These are phyloP conservation scores for Ophraella communa DNA, from an alignment of 2,888 invertebrate species.

Conservation along the genomic window DNA sequence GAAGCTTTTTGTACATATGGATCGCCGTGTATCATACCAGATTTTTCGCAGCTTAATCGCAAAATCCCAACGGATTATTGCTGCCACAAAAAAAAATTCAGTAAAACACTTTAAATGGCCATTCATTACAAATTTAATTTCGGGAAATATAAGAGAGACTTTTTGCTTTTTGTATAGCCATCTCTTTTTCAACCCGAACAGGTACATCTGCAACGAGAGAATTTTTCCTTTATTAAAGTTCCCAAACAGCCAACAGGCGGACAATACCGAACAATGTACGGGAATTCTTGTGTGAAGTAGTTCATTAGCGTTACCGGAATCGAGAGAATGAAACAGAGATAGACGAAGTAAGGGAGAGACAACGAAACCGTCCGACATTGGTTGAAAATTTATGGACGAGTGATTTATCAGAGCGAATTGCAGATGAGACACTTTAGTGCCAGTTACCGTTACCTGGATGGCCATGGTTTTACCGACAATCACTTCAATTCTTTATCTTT, in stretches of 20 bases:
- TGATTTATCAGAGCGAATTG: conserved; percentile 58
- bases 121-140: neutral
- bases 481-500: conserved; percentile 53
- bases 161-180: neutral
- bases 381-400: conserved; percentile 51
- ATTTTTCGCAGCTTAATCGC: neutral
- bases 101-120: neutral
- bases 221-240: conserved; percentile 25
- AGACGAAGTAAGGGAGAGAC: conserved; percentile 4
- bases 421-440: conserved; percentile 59
- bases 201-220: conserved; percentile 12
- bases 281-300: conserved; percentile 47
- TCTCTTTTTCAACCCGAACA: neutral
- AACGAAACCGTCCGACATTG: conserved; percentile 16
- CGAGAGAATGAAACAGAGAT: neutral
- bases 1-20: no score
- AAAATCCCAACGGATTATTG: no score
- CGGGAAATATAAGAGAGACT: neutral
- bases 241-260: conserved; percentile 11
- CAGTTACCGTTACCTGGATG: conserved; percentile 56
- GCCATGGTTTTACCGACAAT: conserved; percentile 51
- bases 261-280: conserved; percentile 29
- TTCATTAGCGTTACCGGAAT: conserved; percentile 52
- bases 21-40: no score
- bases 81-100: neutral